These are phyloP conservation scores for Oegoconia quadripuncta DNA, from an alignment of 2,888 invertebrate genomes.

Conservation along the genomic window DNA sequence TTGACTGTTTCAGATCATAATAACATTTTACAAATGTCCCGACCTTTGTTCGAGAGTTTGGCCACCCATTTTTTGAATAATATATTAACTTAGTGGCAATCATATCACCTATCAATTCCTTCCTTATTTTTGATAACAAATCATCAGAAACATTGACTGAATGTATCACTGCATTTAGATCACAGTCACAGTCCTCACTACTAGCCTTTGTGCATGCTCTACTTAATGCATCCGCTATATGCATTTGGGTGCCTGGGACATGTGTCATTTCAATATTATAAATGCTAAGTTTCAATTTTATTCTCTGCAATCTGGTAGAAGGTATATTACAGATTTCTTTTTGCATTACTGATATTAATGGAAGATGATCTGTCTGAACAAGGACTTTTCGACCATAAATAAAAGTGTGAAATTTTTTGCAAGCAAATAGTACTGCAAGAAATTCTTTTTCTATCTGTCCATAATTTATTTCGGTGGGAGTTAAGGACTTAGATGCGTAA, in stretches of 20 bases:
- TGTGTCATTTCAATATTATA: constrained; percentile 5
- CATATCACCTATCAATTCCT: no score
- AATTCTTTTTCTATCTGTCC: constrained; percentile 11
- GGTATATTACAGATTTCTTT: constrained; percentile 8
- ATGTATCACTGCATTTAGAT: background rate
- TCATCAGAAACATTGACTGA: background rate
- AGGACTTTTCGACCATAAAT: constrained; percentile 1
- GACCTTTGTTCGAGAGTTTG: no score
- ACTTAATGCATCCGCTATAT: constrained; percentile 1
- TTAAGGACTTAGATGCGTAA: constrained; percentile 6
- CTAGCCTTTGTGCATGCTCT: background rate
- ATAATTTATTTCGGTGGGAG: constrained; percentile 3
- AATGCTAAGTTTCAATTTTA: constrained; percentile 9
- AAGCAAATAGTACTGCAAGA: constrained; percentile 1
- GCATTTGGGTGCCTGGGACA: constrained; percentile 2
- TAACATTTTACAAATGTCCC: no score
- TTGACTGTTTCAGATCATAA: no score
- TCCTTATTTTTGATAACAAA: no score
- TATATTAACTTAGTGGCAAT: no score
- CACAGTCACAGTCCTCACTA: background rate
- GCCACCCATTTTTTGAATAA: no score
- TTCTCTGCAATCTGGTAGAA: constrained; percentile 8
- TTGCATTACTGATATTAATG: constrained; percentile 5
- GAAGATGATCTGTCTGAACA: constrained; percentile 3
- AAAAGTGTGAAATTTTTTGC: constrained; percentile 10